Percentiles rank a stretch among this genome's conserved stretches.
Evolutionary conservation across 2,888 invertebrate species (phyloP).

Genomic region (Drosophila mimica): DNA sequence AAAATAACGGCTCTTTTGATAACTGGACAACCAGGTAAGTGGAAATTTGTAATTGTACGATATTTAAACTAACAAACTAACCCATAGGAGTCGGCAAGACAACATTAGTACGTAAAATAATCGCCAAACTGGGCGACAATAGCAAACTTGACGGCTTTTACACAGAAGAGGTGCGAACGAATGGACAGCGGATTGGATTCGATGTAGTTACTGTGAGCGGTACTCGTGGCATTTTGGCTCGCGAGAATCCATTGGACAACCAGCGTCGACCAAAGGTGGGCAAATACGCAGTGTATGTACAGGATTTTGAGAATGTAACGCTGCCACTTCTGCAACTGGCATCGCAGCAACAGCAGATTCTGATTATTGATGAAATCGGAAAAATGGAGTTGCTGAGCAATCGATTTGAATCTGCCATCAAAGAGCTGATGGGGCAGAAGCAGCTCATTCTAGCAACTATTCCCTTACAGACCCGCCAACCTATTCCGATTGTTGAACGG

Average conservation of each 20-base stretch:
- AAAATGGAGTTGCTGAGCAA: constrained; percentile 84
- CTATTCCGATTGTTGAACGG: constrained; percentile 65
- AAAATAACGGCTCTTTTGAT: constrained; percentile 43
- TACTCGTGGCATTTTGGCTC: constrained; percentile 86
- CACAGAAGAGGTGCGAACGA: constrained; percentile 87
- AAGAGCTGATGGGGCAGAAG: constrained; percentile 42
- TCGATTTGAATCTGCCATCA: constrained; percentile 68
- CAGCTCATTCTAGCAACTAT: constrained; percentile 76
- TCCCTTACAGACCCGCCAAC: constrained; percentile 56
- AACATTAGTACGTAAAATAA: constrained; percentile 86
- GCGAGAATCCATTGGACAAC: constrained; percentile 39
- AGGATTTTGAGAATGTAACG: constrained; percentile 87
- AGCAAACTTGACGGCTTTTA: constrained; percentile 86
- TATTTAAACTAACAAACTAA: background rate
- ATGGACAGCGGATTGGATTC: constrained; percentile 87
- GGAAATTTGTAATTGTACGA: fast-evolving
- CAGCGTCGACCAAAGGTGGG: constrained; percentile 86
- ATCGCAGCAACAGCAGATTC: constrained; percentile 49
- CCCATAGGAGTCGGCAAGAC: constrained; percentile 88
- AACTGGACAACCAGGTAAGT: constrained; percentile 62
- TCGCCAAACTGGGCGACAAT: constrained; percentile 71
- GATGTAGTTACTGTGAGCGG: constrained; percentile 87
- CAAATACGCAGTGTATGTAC: constrained; percentile 87
- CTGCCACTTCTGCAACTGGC: constrained; percentile 84
- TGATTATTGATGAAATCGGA: constrained; percentile 83